Conservation (phyloP, 2,888 invertebrate genomes). For the Lithophane leautieri region DNA sequence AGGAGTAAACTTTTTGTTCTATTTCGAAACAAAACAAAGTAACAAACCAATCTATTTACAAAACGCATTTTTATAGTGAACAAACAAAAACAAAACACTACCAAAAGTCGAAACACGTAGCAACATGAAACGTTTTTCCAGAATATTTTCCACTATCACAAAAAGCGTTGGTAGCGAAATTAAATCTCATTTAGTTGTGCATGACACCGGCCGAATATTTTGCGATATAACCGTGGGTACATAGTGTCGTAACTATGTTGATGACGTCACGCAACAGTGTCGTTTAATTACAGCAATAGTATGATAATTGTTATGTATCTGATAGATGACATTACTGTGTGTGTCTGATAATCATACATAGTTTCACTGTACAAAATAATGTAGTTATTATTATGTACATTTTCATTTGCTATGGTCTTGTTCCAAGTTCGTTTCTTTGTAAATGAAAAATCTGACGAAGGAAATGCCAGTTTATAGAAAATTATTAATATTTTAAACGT, state of each 20-base stretch:
- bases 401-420: too few relatives aligned
- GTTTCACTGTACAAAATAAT: background rate
- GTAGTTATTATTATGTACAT: background rate
- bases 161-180: constrained; percentile 52
- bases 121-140: constrained; percentile 27
- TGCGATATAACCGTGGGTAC: constrained; percentile 6
- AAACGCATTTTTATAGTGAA: constrained; percentile 19
- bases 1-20: background rate
- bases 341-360: background rate
- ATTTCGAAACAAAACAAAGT: constrained; percentile 9
- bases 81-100: constrained; percentile 14
- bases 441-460: background rate
- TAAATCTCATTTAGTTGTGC: constrained; percentile 61
- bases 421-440: background rate
- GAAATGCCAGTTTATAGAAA: background rate
- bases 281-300: constrained; percentile 12
- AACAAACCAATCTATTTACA: constrained; percentile 22
- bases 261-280: constrained; percentile 36
- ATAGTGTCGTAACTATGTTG: background rate
- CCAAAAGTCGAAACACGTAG: constrained; percentile 30
- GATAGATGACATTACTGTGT: constrained; percentile 1
- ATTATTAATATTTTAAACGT: background rate
- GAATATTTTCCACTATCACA: constrained; percentile 47
- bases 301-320: background rate
- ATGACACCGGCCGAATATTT: constrained; percentile 51